Percentiles rank a stretch among this genome's conserved stretches.
phyloP scores from a whole-genome alignment of 2,888 invertebrate genomes.

The Bombylius major region DNA sequence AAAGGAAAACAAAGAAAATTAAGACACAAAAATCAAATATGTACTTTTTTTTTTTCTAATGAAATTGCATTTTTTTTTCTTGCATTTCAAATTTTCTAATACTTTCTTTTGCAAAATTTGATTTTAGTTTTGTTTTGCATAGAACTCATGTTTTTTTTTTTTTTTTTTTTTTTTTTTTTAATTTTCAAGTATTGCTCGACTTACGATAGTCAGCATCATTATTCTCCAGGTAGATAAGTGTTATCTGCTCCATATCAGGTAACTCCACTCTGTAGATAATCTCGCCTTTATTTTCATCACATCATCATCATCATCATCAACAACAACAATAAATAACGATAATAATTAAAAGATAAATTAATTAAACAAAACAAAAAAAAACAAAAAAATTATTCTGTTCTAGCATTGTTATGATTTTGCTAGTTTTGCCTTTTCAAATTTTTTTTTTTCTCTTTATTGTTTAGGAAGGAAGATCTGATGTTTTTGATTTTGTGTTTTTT shows the following conservation, averaged over 20 bases:
- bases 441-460: slow-evolving; percentile 1
- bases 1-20: too few species aligned
- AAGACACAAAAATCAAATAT: too few species aligned
- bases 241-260: slow-evolving; percentile 87
- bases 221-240: slow-evolving; percentile 88
- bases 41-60: too few species aligned
- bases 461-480: not conserved
- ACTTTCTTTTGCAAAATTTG: slow-evolving; percentile 12
- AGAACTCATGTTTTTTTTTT: slow-evolving; percentile 11
- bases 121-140: slow-evolving; percentile 20
- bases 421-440: too few species aligned
- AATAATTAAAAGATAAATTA: slow-evolving; percentile 12
- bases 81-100: too few species aligned
- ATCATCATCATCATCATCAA: not conserved
- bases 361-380: slow-evolving; percentile 20
- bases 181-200: slow-evolving; percentile 26
- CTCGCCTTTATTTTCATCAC: slow-evolving; percentile 48
- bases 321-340: slow-evolving; percentile 5
- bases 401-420: slow-evolving; percentile 9
- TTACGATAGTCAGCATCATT: slow-evolving; percentile 41
- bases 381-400: slow-evolving; percentile 20
- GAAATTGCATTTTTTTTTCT: too few species aligned
- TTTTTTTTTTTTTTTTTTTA: slow-evolving; percentile 12
- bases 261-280: slow-evolving; percentile 89
- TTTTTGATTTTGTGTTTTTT: not conserved